These are phyloP conservation scores for Pontoporia blainvillei DNA, from an alignment of 2,113 vertebrate genomes.

Conservation along the genomic window DNA sequence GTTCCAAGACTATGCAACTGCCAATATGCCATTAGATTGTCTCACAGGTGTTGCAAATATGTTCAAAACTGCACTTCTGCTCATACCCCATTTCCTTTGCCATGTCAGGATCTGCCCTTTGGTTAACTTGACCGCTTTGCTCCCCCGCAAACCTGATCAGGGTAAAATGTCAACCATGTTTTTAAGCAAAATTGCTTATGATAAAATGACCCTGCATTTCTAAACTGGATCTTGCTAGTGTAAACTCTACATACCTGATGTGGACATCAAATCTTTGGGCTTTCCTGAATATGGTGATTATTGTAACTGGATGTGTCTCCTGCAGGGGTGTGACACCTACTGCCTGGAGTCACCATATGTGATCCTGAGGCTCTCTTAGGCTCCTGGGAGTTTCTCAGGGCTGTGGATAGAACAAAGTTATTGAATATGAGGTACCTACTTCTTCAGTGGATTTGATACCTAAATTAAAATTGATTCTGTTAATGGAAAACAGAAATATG, in stretches of 20 bases:
- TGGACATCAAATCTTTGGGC: not conserved
- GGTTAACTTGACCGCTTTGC: not conserved
- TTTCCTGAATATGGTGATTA: not conserved
- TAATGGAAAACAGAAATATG: not conserved
- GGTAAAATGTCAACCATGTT: not conserved
- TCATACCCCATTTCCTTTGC: not conserved
- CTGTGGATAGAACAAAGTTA: not conserved
- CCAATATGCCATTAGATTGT: not conserved
- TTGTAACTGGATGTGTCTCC: not conserved
- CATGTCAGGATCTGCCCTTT: not conserved
- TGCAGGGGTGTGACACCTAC: not conserved
- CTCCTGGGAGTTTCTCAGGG: not conserved
- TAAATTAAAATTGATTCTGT: conserved; percentile 16
- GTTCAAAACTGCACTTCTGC: not conserved
- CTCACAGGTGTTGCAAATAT: not conserved
- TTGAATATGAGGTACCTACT: not conserved
- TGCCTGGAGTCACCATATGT: not conserved
- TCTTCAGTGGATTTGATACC: not conserved
- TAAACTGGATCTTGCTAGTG: not conserved
- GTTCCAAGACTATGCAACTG: not conserved
- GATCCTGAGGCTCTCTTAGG: not conserved
- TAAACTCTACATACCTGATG: not conserved
- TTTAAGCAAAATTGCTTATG: not conserved
- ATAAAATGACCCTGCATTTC: not conserved
- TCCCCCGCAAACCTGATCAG: not conserved